Conservation (phyloP, 1,140 invertebrate genomes). For the Maconellicoccus hirsutus region DNA sequence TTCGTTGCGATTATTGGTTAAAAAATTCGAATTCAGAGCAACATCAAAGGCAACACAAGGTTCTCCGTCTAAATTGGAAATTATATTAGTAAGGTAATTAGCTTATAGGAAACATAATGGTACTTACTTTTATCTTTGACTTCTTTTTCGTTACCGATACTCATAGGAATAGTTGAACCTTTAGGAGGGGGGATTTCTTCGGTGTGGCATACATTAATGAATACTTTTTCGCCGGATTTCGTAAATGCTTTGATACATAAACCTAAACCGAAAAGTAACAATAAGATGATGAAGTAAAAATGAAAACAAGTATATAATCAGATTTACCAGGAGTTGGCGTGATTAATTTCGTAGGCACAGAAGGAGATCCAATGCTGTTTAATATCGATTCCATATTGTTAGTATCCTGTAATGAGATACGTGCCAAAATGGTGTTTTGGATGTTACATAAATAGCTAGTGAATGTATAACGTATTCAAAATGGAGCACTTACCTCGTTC, state of each 20-base stretch:
- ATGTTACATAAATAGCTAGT: background rate
- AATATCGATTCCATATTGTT: background rate
- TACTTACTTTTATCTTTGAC: conserved; percentile 60
- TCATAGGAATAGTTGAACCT: conserved; percentile 77
- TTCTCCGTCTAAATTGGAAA: conserved; percentile 45
- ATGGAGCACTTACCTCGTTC: background rate
- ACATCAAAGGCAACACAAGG: conserved; percentile 61
- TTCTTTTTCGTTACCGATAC: conserved; percentile 62
- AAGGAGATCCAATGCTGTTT: background rate
- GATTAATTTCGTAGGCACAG: background rate
- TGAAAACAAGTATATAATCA: no score
- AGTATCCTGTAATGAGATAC: background rate
- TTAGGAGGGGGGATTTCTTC: conserved; percentile 62
- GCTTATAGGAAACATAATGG: background rate
- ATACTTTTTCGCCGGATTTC: conserved; percentile 54
- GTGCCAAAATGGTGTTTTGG: no score
- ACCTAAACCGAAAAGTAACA: conserved; percentile 41
- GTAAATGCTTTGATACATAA: conserved; percentile 71
- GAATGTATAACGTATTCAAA: background rate
- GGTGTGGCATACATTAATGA: conserved; percentile 66
- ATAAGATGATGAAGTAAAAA: background rate
- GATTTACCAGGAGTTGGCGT: conserved; percentile 5
- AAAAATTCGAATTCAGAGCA: conserved; percentile 59
- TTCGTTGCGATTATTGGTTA: conserved; percentile 50
- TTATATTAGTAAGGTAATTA: background rate